Base-by-base conservation (phyloP, 2,797 vertebrate species). In the Darevskia nairensis region DNA sequence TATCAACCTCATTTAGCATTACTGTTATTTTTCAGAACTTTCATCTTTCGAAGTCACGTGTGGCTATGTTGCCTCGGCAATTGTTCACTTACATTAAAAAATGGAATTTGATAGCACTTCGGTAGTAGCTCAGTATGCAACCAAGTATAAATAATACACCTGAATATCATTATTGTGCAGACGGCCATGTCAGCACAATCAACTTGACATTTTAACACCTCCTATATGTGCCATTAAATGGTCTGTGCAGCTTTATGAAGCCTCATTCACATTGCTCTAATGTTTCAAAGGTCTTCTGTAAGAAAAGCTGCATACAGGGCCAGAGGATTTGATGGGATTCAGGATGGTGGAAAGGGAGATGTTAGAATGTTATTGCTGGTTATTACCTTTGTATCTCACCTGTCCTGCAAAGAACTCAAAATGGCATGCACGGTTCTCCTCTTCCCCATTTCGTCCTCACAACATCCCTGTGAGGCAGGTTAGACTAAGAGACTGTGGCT, bases 141-240 rank as follows among this genome's bases (percentile, higher is more conserved):
- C 68, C 39, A 25, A 66, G 59, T 75, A 82, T 61, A 82, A 86
- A 82, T 68, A 82, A 82, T 86, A 82, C 25, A 15, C 44, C 27
- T 71, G 71, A 86, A 82, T 86, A 82, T 32, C 66, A 77, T 86
- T 86, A 41, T 23, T 41, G 44, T 69, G 13, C 21, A 69, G 35
- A 41, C 21, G 71, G 79, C 79, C 59, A 61, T 71, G 88, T 89
- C 72, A 78, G 46, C 80, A 71, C 44, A 89, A 86, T 69, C 77
- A 72, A 23, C 64, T 78, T 78, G 79, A 50, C 74, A 82, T 82
- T 61, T 39, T 86, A 82, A 89, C 46, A n/a, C 61, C 78, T 89
- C 79, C 61, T 89, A 32, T 17, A 68, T 76, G 71, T 66, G 72
- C n/a, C 29, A 55, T 89, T 71, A 89, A 82, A 86, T 89, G 72